Conservation (phyloP, 2,797 vertebrate genomes). For the Neomorphus geoffroyi region DNA sequence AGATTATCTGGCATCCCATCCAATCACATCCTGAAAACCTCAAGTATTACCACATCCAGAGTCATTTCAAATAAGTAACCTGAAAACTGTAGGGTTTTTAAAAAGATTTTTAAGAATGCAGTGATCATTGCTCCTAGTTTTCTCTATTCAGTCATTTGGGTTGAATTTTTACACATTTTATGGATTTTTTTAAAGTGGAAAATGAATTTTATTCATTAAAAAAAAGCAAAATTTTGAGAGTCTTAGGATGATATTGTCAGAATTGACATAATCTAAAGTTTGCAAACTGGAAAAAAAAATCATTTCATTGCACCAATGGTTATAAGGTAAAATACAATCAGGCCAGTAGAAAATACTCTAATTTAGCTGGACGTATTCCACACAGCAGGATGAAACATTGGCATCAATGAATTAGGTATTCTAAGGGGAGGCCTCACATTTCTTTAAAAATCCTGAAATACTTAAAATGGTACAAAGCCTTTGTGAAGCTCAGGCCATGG, state of each 20-base stretch:
- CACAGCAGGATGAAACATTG: neutral
- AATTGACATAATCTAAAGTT: neutral
- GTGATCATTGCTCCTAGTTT: neutral
- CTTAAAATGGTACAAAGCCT: neutral
- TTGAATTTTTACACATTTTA: neutral
- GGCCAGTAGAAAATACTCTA: neutral
- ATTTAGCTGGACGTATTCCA: neutral
- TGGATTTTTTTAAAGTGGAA: neutral
- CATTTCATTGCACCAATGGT: neutral
- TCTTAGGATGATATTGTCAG: neutral
- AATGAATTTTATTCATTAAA: neutral
- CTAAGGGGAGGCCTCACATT: neutral
- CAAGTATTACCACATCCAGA: neutral
- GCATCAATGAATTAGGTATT: neutral
- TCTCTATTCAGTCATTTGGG: neutral
- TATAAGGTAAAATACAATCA: neutral
- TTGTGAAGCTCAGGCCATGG: neutral
- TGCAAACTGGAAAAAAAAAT: neutral
- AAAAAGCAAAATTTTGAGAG: neutral
- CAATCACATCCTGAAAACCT: neutral
- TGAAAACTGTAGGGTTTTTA: neutral
- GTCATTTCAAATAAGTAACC: neutral
- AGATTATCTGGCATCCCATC: neutral
- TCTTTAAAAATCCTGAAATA: neutral
- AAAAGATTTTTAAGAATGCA: neutral